Percentiles rank a stretch among this genome's conserved stretches.
phyloP scores from a whole-genome alignment of 2,113 vertebrate species.

The Mustelus asterias region DNA sequence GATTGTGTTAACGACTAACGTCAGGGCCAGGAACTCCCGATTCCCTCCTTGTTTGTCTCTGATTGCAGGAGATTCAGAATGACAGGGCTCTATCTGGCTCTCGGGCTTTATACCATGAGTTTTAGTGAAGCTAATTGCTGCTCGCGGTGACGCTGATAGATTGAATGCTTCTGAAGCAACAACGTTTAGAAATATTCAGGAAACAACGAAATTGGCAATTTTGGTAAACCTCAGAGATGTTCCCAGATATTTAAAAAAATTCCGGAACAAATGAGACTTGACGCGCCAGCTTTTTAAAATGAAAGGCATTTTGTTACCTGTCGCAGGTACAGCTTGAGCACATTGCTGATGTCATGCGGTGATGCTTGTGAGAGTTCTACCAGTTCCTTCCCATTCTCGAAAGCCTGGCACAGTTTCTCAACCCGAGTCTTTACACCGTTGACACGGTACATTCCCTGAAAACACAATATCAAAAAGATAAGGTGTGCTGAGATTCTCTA shows the following conservation, averaged over 20 bases:
- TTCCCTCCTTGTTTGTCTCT: not conserved
- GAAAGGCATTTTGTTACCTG: conserved; percentile 60
- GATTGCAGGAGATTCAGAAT: not conserved
- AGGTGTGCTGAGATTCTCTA: not conserved
- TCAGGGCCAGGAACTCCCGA: not conserved
- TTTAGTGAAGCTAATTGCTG: not conserved
- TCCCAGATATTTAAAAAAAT: not conserved
- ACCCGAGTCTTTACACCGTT: conserved; percentile 92
- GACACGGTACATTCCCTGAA: conserved; percentile 90
- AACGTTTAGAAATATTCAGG: not conserved
- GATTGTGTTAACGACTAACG: not conserved
- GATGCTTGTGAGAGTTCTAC: conserved; percentile 90
- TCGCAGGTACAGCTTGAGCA: conserved; percentile 92
- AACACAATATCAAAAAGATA: not conserved
- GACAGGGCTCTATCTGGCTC: not conserved
- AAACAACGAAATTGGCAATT: not conserved
- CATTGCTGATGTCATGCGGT: conserved; percentile 91
- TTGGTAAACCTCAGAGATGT: not conserved
- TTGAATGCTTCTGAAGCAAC: not conserved
- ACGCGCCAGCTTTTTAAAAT: not conserved
- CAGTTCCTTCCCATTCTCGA: conserved; percentile 89
- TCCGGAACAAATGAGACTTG: not conserved
- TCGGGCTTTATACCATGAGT: not conserved
- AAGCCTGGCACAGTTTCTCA: conserved; percentile 94
- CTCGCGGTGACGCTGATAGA: not conserved